Percentiles rank a stretch among this genome's conserved stretches.
These are phyloP conservation scores for Gymnobelideus leadbeateri DNA, from an alignment of 2,113 vertebrate species.

Conservation along the genomic window DNA sequence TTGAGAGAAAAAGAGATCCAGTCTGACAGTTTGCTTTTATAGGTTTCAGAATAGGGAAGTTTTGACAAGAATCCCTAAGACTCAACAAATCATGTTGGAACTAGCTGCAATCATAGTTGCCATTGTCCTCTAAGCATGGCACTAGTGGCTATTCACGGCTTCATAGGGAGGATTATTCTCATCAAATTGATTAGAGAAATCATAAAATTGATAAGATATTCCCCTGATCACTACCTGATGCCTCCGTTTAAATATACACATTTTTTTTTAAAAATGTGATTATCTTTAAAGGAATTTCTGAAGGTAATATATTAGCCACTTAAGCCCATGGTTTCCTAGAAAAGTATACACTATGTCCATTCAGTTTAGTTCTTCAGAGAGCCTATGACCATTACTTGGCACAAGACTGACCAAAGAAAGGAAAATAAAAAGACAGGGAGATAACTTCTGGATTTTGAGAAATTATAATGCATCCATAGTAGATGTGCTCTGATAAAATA, in stretches of 20 bases:
- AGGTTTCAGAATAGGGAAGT: background rate
- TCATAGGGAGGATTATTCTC: background rate
- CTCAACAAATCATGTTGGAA: background rate
- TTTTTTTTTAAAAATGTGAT: background rate
- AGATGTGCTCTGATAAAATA: slow-evolving; percentile 17
- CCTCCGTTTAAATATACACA: background rate
- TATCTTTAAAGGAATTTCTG: background rate
- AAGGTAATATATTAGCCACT: background rate
- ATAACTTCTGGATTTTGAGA: slow-evolving; percentile 40
- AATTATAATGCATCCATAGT: slow-evolving; percentile 10
- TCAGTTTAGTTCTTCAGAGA: background rate
- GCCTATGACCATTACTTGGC: background rate
- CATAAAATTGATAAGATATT: background rate
- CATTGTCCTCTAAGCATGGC: too few relatives aligned
- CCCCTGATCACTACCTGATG: background rate
- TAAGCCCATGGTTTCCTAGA: background rate
- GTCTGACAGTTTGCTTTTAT: background rate
- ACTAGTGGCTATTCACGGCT: background rate
- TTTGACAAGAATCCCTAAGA: background rate
- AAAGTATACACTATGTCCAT: background rate
- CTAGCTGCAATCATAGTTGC: background rate
- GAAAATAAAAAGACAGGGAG: background rate
- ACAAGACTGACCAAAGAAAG: slow-evolving; percentile 1
- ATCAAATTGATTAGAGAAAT: background rate
- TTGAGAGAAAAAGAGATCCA: background rate